Percentiles rank a stretch among this genome's conserved stretches.
Evolutionary conservation across 2,113 vertebrate genomes (phyloP).

Genomic region (Scomber colias): DNA sequence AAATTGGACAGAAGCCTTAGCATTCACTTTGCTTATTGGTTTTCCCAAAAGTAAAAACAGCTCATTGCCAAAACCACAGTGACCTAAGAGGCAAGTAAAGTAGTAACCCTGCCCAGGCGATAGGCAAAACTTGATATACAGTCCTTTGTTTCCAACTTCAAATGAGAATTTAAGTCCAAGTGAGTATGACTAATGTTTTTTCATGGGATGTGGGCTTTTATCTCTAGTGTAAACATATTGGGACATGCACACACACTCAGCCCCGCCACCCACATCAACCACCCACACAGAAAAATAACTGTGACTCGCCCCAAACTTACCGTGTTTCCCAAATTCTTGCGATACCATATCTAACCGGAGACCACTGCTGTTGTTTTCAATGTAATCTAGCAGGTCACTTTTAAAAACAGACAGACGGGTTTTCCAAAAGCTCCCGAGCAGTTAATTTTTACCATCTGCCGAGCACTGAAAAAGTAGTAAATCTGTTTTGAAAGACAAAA

Average conservation of each 20-base stretch:
- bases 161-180: constrained; percentile 6
- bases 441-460: background rate
- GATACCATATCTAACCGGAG: constrained; percentile 16
- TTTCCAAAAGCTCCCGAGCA: background rate
- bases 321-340: background rate
- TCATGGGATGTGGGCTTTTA: constrained; percentile 20
- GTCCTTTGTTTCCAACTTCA: constrained; percentile 9
- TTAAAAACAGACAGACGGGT: constrained; percentile 14
- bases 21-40: constrained; percentile 56
- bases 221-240: constrained; percentile 28
- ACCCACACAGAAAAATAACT: constrained; percentile 32
- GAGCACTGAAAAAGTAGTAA: background rate
- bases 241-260: constrained; percentile 14
- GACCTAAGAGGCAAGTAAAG: constrained; percentile 31
- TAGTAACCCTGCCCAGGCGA: constrained; percentile 10
- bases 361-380: constrained; percentile 11
- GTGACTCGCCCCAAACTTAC: constrained; percentile 10
- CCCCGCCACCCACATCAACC: constrained; percentile 12
- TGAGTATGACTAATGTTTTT: constrained; percentile 31
- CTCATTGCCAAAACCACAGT: constrained; percentile 51
- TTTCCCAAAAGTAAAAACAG: constrained; percentile 53
- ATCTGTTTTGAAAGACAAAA: background rate
- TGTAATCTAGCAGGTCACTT: background rate
- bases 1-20: constrained; percentile 46
- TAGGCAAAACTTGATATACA: background rate